These are phyloP conservation scores for Griposia aprilina DNA, from an alignment of 2,888 invertebrate species.

Conservation along the genomic window DNA sequence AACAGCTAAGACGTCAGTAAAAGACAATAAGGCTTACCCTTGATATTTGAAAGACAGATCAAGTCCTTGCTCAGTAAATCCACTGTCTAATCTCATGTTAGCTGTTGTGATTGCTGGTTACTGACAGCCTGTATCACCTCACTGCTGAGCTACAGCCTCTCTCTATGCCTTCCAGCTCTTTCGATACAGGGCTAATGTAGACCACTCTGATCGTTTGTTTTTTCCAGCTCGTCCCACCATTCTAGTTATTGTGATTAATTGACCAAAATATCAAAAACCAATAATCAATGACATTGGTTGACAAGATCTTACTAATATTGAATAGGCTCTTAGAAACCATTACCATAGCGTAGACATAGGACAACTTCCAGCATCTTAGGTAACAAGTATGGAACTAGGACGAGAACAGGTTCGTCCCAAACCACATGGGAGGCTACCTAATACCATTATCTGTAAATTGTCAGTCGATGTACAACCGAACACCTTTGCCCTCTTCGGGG, in stretches of 20 bases:
- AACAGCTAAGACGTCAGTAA: background rate
- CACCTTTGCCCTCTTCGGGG: slow-evolving; percentile 34
- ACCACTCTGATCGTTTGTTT: background rate
- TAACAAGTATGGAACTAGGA: background rate
- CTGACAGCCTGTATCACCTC: background rate
- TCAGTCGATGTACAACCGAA: slow-evolving; percentile 29
- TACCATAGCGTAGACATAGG: background rate
- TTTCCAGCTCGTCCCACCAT: background rate
- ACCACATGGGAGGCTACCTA: slow-evolving; percentile 17
- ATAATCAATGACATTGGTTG: background rate
- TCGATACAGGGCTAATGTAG: background rate
- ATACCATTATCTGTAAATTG: slow-evolving; percentile 38
- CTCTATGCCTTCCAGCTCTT: background rate
- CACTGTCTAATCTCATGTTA: background rate
- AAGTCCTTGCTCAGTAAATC: background rate
- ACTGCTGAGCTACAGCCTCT: background rate
- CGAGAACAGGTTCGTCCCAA: slow-evolving; percentile 16
- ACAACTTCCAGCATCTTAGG: background rate
- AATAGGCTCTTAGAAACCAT: background rate
- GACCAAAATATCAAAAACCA: background rate
- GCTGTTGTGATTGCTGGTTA: background rate
- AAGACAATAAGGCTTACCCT: background rate
- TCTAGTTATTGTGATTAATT: background rate
- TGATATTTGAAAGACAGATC: background rate
- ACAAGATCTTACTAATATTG: background rate